Evolutionary conservation across 2,113 vertebrate species (phyloP).

Genomic region (Hystrix brachyura): DNA sequence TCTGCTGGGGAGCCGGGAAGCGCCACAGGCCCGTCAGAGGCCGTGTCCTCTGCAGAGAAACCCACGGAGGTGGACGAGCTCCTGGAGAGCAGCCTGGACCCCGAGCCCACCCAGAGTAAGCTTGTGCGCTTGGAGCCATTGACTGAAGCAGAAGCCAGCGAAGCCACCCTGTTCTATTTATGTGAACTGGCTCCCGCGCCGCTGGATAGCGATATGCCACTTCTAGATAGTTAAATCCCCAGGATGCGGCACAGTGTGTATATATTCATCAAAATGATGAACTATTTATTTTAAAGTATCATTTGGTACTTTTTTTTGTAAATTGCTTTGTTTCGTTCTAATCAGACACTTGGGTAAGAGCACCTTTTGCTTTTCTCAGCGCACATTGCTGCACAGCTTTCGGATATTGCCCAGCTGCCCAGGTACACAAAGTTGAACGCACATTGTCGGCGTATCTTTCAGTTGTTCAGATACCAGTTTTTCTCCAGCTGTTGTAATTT

Average conservation of each 20-base stretch:
- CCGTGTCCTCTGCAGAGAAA: slow-evolving; percentile 82
- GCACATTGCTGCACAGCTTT: slow-evolving; percentile 75
- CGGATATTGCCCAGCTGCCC: slow-evolving; percentile 55
- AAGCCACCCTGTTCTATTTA: slow-evolving; percentile 96
- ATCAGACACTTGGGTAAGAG: slow-evolving; percentile 84
- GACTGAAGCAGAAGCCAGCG: slow-evolving; percentile 95
- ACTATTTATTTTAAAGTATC: slow-evolving; percentile 93
- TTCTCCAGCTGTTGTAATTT: slow-evolving; percentile 71
- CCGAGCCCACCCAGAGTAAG: slow-evolving; percentile 89
- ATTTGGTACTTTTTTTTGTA: slow-evolving; percentile 90
- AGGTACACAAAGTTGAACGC: slow-evolving; percentile 66
- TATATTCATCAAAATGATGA: slow-evolving; percentile 91
- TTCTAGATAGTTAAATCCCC: slow-evolving; percentile 88
- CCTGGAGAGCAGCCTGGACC: slow-evolving; percentile 89
- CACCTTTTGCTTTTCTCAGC: slow-evolving; percentile 81
- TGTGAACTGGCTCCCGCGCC: slow-evolving; percentile 93
- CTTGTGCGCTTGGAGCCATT: slow-evolving; percentile 95
- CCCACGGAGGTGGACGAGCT: slow-evolving; percentile 89
- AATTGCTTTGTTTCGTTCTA: slow-evolving; percentile 87
- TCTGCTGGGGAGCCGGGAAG: slow-evolving; percentile 84
- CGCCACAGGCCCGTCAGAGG: slow-evolving; percentile 70
- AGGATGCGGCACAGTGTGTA: slow-evolving; percentile 82
- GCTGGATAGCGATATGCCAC: slow-evolving; percentile 89
- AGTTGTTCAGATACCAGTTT: slow-evolving; percentile 75
- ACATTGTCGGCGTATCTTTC: slow-evolving; percentile 72